Base-by-base conservation (phyloP, 2,113 vertebrate species). In the Amphilophus citrinellus region DNA sequence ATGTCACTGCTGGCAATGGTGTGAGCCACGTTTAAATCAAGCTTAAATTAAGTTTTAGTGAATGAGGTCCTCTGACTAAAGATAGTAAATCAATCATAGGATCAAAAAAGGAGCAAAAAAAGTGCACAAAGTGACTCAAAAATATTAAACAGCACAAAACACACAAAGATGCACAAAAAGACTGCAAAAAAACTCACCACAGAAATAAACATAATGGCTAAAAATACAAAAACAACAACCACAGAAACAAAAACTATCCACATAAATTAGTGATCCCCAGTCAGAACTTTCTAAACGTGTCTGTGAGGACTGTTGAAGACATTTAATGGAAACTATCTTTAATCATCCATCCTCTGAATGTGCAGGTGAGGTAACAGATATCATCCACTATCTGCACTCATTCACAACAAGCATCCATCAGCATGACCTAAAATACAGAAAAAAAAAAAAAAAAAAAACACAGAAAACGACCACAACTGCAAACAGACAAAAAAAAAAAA, bases 161-260 rank as follows among this genome's bases (percentile, higher is more conserved):
- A 10, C 10, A 4, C 10, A 44, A 10, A 44, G 10, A 13, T 11
- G 2, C 2, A 10, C 10, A 13, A 5, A 14, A 47, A 30, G 24
- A 73, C 44, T 13, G 44, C 22, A 47, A 24, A 50, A 68, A 68
- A 1, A 27, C 22, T 50, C 0, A 68, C 37, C 37, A 42, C 39
- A 42, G 39, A 0, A 47, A 50, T 68, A 11, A 10, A 17, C 50
- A 39, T 39, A 39, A 39, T 10, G 37, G 9, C 37, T 35, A 32
- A 73, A 71, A 73, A 13, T 13, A 32, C 6, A 14, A 47, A 14
- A 47, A 15, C 11, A 47, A 15, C 11, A 20, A 71, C 24, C 44
- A 53, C 17, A 7, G 24, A 9, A 0, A 0, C 0, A 30, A 18
- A 0, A 71, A 53, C 65, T 17, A 68, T 7, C 35, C 35, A 35